Base-by-base conservation (phyloP, 2,888 invertebrate species). In the Crossocerus cetratus region DNA sequence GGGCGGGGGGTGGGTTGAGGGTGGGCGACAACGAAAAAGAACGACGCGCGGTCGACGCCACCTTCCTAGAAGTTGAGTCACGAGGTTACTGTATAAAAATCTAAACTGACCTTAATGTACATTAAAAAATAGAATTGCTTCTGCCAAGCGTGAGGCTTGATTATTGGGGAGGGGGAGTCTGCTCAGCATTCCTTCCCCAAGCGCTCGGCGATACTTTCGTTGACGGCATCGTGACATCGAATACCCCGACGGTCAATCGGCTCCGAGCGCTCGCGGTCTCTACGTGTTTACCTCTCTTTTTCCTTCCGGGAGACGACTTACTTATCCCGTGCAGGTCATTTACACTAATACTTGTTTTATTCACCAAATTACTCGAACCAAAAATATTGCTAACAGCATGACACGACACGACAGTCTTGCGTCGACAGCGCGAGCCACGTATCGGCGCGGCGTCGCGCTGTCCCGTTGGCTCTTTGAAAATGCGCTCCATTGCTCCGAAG, bases 21-120 rank as follows among this genome's bases (percentile, higher is more conserved):
- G 18, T 32, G 32, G 69, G 69, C 56, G 32, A 22, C 54, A 71
- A 70, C 53, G 22, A 73, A 75, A 75, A 43, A 21, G 57, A 69
- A 75, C 54, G 61, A 49, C 44, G 60, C 44, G 65, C 43, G 65
- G 71, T 49, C 44, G 68, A 74, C 64, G 73, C 71, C 66, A 58
- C 54, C 59, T 62, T 74, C 61, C 62, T 69, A 75, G 72, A 78
- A 78, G 68, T 66, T 76, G 74, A 77, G 74, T 77, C 74, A 70
- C 71, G 68, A 72, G 70, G 77, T 81, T 85, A 84, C 79, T 83
- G 88, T 89, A 88, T 87, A 87, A 88, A 89, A 88, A 87, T 89
- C 87, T 88, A 87, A 87, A 87, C 86, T 87, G 87, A 87, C 86
- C 86, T 86, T 86, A 72, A 84, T 78, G 80, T 76, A 81, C 85